Evolutionary conservation across 2,113 vertebrate species (phyloP), one percentile per base, ranked within the genome.

Genomic region (Vulpes ferrilata): DNA sequence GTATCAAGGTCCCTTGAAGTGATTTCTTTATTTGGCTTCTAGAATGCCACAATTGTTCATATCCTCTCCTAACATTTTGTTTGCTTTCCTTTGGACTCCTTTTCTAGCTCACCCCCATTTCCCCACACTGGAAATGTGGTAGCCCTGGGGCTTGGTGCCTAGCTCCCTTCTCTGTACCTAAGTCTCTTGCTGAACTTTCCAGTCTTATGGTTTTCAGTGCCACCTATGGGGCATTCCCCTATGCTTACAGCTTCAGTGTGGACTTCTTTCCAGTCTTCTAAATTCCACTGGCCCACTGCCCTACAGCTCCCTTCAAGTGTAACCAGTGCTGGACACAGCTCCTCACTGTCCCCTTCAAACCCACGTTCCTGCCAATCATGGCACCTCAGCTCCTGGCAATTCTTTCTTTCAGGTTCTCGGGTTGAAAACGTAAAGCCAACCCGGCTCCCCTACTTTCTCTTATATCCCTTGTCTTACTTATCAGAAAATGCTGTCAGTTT

Each of bases 171-270:
- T 32, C 5, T 20, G 12, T 5, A 35, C 3, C 19, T 11, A 51
- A 51, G 32, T 65, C 35, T 22, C 5, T 48, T 10, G 1, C 12
- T 10, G 7, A 11, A 7, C 51, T 53, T 20, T 51, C 48, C 73
- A 11, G 4, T 25, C 27, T 23, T 22, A 4, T 27, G 69, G 48
- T 30, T 65, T 51, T 32, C 16, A 12, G n/a, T 11, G 22, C 7
- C 64, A 35, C 12, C 3, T 3, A 0, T 0, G 9, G 0, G 3
- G 13, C 62, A 10, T 20, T 2, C 4, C 55, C 65, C 13, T 4
- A 2, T 8, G 2, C 1, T 3, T 3, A 4, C 20, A 10, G 43
- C 62, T 59, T 25, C 22, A 10, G 20, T 53, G 79, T 43, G 25
- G 25, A 19, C 25, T 17, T 71, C n/a, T 23, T n/a, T 38, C 60